Evolutionary conservation across 2,888 invertebrate genomes (phyloP), one percentile per base, ranked within the genome.

Genomic region (Bombylius discolor): DNA sequence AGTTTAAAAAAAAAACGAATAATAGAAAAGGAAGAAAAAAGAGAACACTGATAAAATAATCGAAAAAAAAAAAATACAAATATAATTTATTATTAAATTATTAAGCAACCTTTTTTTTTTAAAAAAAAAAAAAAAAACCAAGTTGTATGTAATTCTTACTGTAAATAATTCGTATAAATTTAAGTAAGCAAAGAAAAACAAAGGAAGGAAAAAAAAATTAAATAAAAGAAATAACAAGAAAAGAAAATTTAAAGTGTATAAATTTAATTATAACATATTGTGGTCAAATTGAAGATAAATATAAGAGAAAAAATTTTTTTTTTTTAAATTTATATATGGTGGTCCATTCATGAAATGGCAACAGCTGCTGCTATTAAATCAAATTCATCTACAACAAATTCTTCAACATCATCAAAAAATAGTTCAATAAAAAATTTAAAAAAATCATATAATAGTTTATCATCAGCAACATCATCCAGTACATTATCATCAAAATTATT

Each of bases 281-380:
- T 42, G 11, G 1, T 11, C 1, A 7, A 7, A 7, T 5, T 36
- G 34, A 36, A 5, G 34, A 36, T 7, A 8, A 11, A 42, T 11
- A 8, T 11, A 42, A 42, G 11, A 42, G 7, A 4, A 4, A 11
- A 4, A 42, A 11, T 42, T 8, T 42, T 42, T 11, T 42, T 9
- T 11, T 11, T 11, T 11, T 42, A 4, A 23, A 23, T 23, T 23
- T 23, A 23, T 23, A 23, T 23, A 23, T 23, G 23, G 23, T 23
- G 23, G 23, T 23, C 39, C 4, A 4, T 11, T 42, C 12, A 42
- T 11, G 12, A 36, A 45, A 55, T 55, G 55, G 51, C 55, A 36
- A 51, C 44, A 32, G 55, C 51, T 51, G 55, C 51, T 23, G 55
- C 51, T 23, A 55, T 51, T 51, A 39, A 44, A n/a, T 47, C 51